These are phyloP conservation scores for rabbit (Oryctolagus cuniculus) DNA, from an alignment of 2,113 vertebrate genomes.

Conservation along the genomic window DNA sequence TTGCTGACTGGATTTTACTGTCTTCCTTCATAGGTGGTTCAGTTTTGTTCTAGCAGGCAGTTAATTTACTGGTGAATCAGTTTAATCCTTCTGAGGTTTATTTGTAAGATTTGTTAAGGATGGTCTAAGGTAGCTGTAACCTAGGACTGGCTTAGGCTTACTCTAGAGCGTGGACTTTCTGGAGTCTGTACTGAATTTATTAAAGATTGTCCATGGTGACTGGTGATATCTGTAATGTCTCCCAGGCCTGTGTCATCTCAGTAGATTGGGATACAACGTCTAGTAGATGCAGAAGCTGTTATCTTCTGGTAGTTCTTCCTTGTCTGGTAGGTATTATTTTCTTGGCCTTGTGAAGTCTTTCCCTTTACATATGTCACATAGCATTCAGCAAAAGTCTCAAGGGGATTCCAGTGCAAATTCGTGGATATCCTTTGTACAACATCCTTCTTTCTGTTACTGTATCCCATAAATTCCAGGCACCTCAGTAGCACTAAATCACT, in stretches of 20 bases:
- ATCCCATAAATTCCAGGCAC: not conserved
- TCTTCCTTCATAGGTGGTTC: slow-evolving; percentile 31
- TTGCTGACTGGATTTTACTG: not conserved
- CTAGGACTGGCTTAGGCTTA: not conserved
- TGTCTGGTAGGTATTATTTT: not conserved
- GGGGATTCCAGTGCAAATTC: not conserved
- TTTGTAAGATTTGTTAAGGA: slow-evolving; percentile 14
- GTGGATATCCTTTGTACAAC: not conserved
- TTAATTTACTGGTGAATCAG: not conserved
- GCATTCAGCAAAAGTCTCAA: not conserved
- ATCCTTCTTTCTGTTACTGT: not conserved
- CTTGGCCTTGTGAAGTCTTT: not conserved
- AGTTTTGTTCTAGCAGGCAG: slow-evolving; percentile 29
- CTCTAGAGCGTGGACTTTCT: not conserved
- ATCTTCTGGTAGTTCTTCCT: not conserved
- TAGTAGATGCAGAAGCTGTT: not conserved
- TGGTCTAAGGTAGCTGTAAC: not conserved
- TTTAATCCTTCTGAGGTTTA: not conserved
- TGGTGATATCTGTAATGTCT: not conserved
- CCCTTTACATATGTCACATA: not conserved
- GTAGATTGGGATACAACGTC: not conserved
- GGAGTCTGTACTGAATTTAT: not conserved
- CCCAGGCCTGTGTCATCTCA: not conserved
- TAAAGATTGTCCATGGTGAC: not conserved
- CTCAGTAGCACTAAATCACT: not conserved